These are phyloP conservation scores for Bufotes viridis DNA, from an alignment of 2,797 vertebrate genomes.

Conservation along the genomic window DNA sequence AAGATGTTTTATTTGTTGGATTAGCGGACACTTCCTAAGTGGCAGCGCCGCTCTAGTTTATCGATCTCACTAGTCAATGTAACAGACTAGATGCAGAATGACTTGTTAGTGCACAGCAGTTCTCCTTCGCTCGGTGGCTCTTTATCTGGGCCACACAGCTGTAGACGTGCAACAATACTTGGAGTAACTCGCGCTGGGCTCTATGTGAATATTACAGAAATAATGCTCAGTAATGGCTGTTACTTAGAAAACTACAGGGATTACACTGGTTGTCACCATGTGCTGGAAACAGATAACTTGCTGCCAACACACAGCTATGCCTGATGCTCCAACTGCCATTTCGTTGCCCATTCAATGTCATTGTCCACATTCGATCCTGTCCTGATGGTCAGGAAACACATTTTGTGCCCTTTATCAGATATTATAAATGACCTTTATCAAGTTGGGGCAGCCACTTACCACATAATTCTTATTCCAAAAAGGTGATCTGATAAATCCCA, in stretches of 20 bases:
- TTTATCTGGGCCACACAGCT: constrained; percentile 46
- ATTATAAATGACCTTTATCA: constrained; percentile 14
- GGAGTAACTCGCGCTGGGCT: constrained; percentile 6
- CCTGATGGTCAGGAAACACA: background rate
- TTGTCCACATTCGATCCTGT: background rate
- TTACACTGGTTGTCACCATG: constrained; percentile 39
- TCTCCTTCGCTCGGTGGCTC: background rate
- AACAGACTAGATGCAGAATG: background rate
- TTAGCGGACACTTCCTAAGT: background rate
- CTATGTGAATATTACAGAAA: background rate
- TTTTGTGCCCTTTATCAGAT: background rate
- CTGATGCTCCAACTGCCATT: constrained; percentile 1
- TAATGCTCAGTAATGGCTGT: constrained; percentile 7
- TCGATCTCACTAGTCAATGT: background rate
- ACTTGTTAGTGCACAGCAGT: background rate
- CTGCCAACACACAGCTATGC: constrained; percentile 2
- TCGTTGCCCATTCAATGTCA: background rate
- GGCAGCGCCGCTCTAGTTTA: background rate
- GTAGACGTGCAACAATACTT: background rate
- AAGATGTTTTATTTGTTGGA: background rate
- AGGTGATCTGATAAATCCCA: background rate
- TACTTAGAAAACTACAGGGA: constrained; percentile 29
- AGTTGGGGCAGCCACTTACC: too few relatives aligned
- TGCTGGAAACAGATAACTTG: constrained; percentile 45
- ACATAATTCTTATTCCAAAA: background rate